Evolutionary conservation across 1,140 invertebrate species (phyloP).

Genomic region (Drosophila pseudoananassae): DNA sequence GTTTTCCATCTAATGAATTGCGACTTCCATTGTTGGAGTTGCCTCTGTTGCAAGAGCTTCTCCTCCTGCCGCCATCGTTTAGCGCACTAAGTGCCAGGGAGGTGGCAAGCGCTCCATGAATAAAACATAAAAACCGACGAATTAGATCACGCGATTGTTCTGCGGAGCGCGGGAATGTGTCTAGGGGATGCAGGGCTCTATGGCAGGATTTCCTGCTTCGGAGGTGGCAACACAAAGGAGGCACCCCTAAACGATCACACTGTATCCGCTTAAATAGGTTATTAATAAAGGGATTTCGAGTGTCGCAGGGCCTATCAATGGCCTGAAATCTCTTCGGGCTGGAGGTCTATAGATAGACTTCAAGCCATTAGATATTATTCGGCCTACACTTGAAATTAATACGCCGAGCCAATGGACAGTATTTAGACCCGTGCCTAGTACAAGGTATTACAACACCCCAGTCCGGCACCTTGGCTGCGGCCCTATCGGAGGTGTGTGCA

Average conservation of each 20-base stretch:
- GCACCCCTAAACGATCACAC: conserved; percentile 6
- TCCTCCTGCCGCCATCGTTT: conserved; percentile 24
- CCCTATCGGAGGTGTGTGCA: conserved; percentile 20
- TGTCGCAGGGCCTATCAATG: conserved; percentile 1
- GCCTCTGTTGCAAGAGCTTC: conserved; percentile 6
- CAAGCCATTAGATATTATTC: neutral
- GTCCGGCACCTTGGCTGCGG: conserved; percentile 17
- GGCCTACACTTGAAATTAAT: conserved; percentile 31
- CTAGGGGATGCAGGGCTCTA: conserved; percentile 13
- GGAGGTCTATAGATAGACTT: neutral
- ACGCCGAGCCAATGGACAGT: conserved; percentile 19
- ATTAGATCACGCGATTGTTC: conserved; percentile 45
- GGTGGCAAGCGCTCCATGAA: conserved; percentile 34
- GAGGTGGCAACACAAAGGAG: conserved; percentile 18
- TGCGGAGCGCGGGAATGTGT: conserved; percentile 2
- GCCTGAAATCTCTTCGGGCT: neutral
- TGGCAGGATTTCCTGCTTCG: conserved; percentile 18
- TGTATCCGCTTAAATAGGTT: conserved; percentile 10
- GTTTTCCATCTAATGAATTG: conserved; percentile 68
- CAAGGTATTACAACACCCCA: conserved; percentile 38
- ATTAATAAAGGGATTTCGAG: conserved; percentile 5
- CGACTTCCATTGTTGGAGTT: conserved; percentile 32
- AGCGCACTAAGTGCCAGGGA: conserved; percentile 39
- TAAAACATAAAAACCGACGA: conserved; percentile 37
- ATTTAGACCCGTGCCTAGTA: conserved; percentile 24